Conservation (phyloP, 2,113 vertebrate genomes). For the Amblyopsis rosae region DNA sequence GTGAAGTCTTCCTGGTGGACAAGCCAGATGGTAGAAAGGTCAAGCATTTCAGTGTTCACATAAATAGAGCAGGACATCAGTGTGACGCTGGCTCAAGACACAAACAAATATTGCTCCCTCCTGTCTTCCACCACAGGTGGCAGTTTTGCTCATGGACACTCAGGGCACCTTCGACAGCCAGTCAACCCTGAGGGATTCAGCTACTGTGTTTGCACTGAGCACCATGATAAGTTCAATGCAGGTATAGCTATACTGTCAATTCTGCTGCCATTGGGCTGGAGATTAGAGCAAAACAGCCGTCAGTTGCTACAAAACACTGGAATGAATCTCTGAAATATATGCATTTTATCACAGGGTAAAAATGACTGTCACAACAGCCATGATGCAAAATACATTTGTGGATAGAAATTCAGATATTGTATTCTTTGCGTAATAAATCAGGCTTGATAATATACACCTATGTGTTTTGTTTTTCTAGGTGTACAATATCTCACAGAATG, state of each 20-base stretch:
- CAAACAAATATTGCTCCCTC: slow-evolving; percentile 3
- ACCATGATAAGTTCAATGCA: slow-evolving; percentile 99
- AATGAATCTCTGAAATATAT: no score
- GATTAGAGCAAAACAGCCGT: background rate
- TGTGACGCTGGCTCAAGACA: background rate
- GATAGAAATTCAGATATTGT: no score
- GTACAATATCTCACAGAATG: slow-evolving; percentile 91
- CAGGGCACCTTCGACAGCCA: slow-evolving; percentile 98
- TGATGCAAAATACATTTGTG: no score
- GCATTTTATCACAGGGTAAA: no score
- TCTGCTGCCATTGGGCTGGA: background rate
- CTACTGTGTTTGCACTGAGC: slow-evolving; percentile 97
- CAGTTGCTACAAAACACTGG: no score
- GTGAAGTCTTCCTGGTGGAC: slow-evolving; percentile 93
- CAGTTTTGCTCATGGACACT: slow-evolving; percentile 94
- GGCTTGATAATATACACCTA: background rate
- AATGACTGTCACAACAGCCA: no score
- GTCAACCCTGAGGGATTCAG: slow-evolving; percentile 94
- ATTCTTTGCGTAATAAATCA: no score
- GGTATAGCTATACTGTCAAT: slow-evolving; percentile 69
- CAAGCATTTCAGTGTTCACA: background rate
- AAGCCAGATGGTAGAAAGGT: slow-evolving; percentile 94
- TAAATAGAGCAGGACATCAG: no score
- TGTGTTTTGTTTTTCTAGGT: slow-evolving; percentile 73
- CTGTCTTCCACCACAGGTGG: slow-evolving; percentile 77